Evolutionary conservation across 2,888 invertebrate genomes (phyloP), one percentile per base, ranked within the genome.

Genomic region (Drosophila cognata): DNA sequence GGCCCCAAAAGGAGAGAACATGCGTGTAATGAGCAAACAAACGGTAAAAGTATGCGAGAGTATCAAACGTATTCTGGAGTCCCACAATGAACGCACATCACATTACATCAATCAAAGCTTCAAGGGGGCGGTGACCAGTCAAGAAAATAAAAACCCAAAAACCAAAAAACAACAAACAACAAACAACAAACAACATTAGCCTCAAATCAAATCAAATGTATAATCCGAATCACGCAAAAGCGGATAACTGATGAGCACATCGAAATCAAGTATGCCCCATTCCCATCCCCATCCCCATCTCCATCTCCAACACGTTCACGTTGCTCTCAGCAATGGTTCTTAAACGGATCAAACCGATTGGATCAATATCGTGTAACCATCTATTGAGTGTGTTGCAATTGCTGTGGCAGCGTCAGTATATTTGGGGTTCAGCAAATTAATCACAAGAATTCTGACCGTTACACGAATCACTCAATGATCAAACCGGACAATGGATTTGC

Each of bases 1-100:
- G 35, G 46, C 28, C 35, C 36, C 18, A 41, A 2, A 51, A 28
- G 3, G 43, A 28, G 18, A 74, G 74, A 77, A 73, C 68, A 74
- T 48, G 83, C 71, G 71, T 75, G 75, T 81, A 82, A 76, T 84
- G 82, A 86, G 83, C 81, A 64, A 81, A 71, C 67, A 69, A 83
- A 81, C 81, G 82, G 82, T 81, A 83, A 83, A 83, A 76, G 78
- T 74, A 74, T 66, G 38, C 38, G 71, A 83, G 81, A 79, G 73
- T 81, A 76, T 64, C 53, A 41, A 77, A 70, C 55, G 43, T 48
- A 56, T 58, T 46, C 53, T 8, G 50, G n/a, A 61, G 52, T 18
- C 28, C 29, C 61, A 41, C 33, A 56, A 46, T 46, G 28, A 13
- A 35, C 28, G 48, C 35, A 25, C 25, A 25, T n/a, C 70, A 55